Conservation (phyloP, 2,888 invertebrate species). For the Agonopterix alstromeriana region DNA sequence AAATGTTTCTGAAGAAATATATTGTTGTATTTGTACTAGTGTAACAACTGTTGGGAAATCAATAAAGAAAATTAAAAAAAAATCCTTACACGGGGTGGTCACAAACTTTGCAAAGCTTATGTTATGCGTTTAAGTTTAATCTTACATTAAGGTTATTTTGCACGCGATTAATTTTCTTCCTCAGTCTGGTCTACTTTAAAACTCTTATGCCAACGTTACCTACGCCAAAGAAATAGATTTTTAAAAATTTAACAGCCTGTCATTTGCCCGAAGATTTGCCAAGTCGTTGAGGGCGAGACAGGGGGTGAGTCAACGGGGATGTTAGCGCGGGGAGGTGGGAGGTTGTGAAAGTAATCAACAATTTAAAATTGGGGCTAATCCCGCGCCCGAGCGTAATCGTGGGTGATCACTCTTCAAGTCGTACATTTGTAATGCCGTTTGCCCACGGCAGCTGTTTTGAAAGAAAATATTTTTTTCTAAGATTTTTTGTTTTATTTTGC, state of each 20-base stretch:
- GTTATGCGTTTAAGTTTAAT: too few species aligned
- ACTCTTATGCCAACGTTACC: background rate
- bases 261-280: constrained; percentile 39
- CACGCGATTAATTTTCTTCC: too few species aligned
- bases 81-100: too few species aligned
- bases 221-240: constrained; percentile 28
- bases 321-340: constrained; percentile 23
- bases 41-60: too few species aligned
- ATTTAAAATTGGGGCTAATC: constrained; percentile 74
- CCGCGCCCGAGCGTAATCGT: constrained; percentile 47
- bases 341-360: constrained; percentile 65
- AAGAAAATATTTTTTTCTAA: background rate
- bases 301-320: constrained; percentile 11
- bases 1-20: too few species aligned
- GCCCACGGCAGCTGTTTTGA: constrained; percentile 5
- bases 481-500: too few species aligned
- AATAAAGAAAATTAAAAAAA: too few species aligned
- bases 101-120: too few species aligned
- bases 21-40: too few species aligned
- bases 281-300: constrained; percentile 12
- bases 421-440: constrained; percentile 11
- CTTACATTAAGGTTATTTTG: too few species aligned
- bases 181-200: background rate
- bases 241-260: constrained; percentile 58
- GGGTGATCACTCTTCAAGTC: constrained; percentile 49